Percentiles rank a stretch among this genome's conserved stretches.
phyloP scores from a whole-genome alignment of 2,888 invertebrate species.

The Pteria penguin region DNA sequence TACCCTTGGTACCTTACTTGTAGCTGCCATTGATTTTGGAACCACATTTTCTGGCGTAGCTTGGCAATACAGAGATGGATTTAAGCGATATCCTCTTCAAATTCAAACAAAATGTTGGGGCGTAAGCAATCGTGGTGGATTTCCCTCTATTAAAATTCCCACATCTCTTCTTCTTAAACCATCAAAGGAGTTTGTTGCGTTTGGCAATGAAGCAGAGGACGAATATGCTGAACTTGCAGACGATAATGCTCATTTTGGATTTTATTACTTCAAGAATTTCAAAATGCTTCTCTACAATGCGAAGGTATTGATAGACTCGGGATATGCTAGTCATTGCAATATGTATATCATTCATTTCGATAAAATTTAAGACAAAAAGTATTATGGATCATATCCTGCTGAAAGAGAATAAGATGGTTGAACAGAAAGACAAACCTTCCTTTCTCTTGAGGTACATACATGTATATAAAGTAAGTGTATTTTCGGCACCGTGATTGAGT shows the following conservation, averaged over 20 bases:
- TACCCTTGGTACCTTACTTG: too few relatives aligned
- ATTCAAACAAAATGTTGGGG: slow-evolving; percentile 1
- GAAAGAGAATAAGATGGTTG: too few relatives aligned
- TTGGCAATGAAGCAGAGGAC: slow-evolving; percentile 19
- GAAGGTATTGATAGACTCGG: background rate
- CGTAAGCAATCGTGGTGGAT: background rate
- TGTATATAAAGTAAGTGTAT: too few relatives aligned
- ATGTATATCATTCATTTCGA: too few relatives aligned
- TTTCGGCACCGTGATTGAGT: too few relatives aligned
- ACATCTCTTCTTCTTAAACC: slow-evolving; percentile 5
- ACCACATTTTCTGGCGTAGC: slow-evolving; percentile 22
- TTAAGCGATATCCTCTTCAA: slow-evolving; percentile 13
- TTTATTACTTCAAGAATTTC: slow-evolving; percentile 5
- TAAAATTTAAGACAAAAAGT: too few relatives aligned
- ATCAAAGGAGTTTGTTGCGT: slow-evolving; percentile 2
- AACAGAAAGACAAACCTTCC: too few relatives aligned
- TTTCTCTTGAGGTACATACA: too few relatives aligned
- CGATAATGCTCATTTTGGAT: slow-evolving; percentile 12
- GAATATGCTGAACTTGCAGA: slow-evolving; percentile 9
- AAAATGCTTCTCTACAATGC: slow-evolving; percentile 18
- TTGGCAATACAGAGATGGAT: background rate
- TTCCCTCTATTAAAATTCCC: background rate
- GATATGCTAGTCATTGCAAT: too few relatives aligned
- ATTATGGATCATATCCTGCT: too few relatives aligned
- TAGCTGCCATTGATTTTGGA: slow-evolving; percentile 20